Conservation (phyloP, 1,140 invertebrate genomes). For the Sycobia sp. region DNA sequence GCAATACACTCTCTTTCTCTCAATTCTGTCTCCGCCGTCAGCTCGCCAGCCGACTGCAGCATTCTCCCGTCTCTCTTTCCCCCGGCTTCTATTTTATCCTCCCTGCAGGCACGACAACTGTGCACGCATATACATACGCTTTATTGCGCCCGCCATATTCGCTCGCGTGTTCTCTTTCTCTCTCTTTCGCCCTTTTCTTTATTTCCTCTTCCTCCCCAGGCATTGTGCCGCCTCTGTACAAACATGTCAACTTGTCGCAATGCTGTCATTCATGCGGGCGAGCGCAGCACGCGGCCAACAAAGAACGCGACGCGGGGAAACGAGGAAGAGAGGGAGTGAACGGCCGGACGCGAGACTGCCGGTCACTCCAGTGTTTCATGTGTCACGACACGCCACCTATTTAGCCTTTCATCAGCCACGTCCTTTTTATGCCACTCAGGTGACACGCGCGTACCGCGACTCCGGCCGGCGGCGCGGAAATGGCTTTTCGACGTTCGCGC, state of each 20-base stretch:
- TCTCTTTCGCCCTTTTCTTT: not conserved
- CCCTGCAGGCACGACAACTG: not conserved
- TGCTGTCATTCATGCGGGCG: slow-evolving; percentile 44
- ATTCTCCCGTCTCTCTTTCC: not conserved
- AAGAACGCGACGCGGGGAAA: not conserved
- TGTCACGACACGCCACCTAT: slow-evolving; percentile 49
- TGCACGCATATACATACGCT: no score
- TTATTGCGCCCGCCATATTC: no score
- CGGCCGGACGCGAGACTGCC: slow-evolving; percentile 31
- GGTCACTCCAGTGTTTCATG: slow-evolving; percentile 41
- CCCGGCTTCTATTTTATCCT: not conserved
- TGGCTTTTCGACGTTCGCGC: slow-evolving; percentile 41
- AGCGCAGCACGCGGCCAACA: slow-evolving; percentile 13
- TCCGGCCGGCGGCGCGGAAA: slow-evolving; percentile 32
- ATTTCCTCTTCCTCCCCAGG: slow-evolving; percentile 7
- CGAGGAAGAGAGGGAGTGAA: not conserved
- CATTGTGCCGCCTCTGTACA: slow-evolving; percentile 48
- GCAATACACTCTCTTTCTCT: no score
- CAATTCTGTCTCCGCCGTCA: no score
- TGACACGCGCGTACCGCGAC: slow-evolving; percentile 38
- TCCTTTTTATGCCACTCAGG: slow-evolving; percentile 49
- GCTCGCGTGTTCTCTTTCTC: not conserved
- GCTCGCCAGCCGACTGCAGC: no score
- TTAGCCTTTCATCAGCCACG: slow-evolving; percentile 52
- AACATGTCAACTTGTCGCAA: slow-evolving; percentile 56